Evolutionary conservation across 1,140 invertebrate species (phyloP).

Genomic region (Mya arenaria): DNA sequence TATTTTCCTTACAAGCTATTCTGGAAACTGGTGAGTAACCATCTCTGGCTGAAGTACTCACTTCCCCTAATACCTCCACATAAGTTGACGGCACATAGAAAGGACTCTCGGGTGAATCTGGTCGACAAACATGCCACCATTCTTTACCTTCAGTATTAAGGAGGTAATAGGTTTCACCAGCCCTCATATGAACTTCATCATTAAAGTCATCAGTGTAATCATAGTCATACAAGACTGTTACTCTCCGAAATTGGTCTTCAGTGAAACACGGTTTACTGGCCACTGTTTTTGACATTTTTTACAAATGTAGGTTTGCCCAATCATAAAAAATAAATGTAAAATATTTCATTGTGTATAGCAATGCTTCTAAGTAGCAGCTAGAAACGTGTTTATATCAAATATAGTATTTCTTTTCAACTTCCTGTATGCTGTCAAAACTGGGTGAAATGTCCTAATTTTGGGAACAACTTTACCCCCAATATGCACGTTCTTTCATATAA

Average conservation of each 20-base stretch:
- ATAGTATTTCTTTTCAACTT: too few relatives aligned
- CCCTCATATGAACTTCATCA: constrained; percentile 17
- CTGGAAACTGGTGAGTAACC: not conserved
- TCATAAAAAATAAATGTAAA: too few relatives aligned
- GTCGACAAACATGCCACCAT: constrained; percentile 42
- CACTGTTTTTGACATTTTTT: too few relatives aligned
- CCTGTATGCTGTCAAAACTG: too few relatives aligned
- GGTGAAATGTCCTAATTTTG: too few relatives aligned
- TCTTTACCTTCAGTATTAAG: constrained; percentile 29
- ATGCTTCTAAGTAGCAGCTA: too few relatives aligned
- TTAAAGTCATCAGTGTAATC: constrained; percentile 7
- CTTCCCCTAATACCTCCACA: constrained; percentile 19
- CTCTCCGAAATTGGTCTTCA: constrained; percentile 21
- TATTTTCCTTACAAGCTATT: not conserved
- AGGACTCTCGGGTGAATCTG: constrained; percentile 19
- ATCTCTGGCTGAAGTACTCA: constrained; percentile 23
- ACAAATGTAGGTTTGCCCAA: too few relatives aligned
- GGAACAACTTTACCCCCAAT: too few relatives aligned
- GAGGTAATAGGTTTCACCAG: constrained; percentile 25
- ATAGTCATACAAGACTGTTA: constrained; percentile 39
- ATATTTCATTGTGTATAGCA: too few relatives aligned
- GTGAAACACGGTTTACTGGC: too few relatives aligned
- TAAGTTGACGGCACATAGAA: constrained; percentile 47
- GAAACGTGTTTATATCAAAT: too few relatives aligned
- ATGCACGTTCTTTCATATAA: too few relatives aligned